A percentile compares a stretch with the other conserved stretches of the same genome.
Conservation (phyloP, 2,888 invertebrate genomes). For the Coelogynopora nodosa region DNA sequence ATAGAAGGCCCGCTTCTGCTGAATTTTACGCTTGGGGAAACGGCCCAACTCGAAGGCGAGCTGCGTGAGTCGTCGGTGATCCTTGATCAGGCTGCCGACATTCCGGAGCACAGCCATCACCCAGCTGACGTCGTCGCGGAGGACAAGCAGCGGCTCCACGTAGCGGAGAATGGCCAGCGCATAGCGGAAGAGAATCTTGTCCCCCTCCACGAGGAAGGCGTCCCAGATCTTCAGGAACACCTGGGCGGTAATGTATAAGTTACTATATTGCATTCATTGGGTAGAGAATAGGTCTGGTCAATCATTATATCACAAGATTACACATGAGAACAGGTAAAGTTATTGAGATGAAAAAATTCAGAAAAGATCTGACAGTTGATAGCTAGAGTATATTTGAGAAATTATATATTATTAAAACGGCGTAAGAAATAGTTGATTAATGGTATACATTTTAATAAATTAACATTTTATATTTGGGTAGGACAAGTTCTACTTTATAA, state of each 20-base stretch:
- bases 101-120: background rate
- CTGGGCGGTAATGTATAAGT: background rate
- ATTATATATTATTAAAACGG: too few species aligned
- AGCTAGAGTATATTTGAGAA: too few species aligned
- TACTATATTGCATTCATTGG: too few species aligned
- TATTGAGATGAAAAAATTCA: too few species aligned
- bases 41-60: background rate
- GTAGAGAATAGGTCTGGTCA: too few species aligned
- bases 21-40: background rate
- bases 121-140: background rate
- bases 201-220: constrained; percentile 65
- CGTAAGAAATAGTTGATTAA: too few species aligned
- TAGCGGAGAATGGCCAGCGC: background rate
- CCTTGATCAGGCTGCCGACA: background rate
- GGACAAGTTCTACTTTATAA: too few species aligned
- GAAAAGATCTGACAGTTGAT: too few species aligned
- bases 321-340: too few species aligned
- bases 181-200: constrained; percentile 56
- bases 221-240: constrained; percentile 65
- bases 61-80: background rate
- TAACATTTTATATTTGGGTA: too few species aligned
- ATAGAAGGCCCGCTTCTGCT: constrained; percentile 1
- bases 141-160: background rate
- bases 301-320: too few species aligned
- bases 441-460: too few species aligned